Conservation (phyloP, 2,797 vertebrate species). For the Aplochiton taeniatus region DNA sequence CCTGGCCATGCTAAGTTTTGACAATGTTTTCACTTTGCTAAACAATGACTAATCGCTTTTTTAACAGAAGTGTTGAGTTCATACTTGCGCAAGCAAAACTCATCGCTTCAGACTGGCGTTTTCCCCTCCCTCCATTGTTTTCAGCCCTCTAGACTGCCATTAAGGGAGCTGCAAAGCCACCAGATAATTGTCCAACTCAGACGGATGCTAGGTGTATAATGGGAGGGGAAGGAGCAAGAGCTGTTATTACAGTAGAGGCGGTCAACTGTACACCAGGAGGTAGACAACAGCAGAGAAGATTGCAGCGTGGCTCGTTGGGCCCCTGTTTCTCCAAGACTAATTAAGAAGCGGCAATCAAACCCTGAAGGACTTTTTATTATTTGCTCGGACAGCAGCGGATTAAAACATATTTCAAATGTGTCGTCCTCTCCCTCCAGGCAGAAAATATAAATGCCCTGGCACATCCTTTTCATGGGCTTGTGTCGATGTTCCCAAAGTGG, state of each 20-base stretch:
- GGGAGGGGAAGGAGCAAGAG: no score
- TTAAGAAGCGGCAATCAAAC: conserved; percentile 59
- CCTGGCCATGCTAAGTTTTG: no score
- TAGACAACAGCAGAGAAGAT: conserved; percentile 48
- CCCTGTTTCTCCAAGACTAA: conserved; percentile 56
- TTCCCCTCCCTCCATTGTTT: no score
- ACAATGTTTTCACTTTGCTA: not conserved
- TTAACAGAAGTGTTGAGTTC: no score
- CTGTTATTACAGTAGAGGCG: conserved; percentile 7
- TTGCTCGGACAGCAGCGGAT: conserved; percentile 48
- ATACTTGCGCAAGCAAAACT: no score
- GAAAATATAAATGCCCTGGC: not conserved
- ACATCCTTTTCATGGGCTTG: no score
- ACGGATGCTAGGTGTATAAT: no score
- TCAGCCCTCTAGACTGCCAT: no score
- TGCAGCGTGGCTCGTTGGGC: conserved; percentile 53
- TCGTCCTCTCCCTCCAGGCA: conserved; percentile 17
- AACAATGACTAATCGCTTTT: not conserved
- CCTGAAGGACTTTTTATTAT: conserved; percentile 41
- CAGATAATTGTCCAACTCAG: no score
- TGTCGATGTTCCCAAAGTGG: not conserved
- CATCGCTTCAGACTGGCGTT: no score
- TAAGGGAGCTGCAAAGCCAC: no score
- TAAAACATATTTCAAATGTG: conserved; percentile 49
- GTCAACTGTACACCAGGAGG: conserved; percentile 38